A percentile compares a stretch with the other conserved stretches of the same genome.
phyloP scores from a whole-genome alignment of 2,888 invertebrate genomes.

The Tetheella fluctuosa region DNA sequence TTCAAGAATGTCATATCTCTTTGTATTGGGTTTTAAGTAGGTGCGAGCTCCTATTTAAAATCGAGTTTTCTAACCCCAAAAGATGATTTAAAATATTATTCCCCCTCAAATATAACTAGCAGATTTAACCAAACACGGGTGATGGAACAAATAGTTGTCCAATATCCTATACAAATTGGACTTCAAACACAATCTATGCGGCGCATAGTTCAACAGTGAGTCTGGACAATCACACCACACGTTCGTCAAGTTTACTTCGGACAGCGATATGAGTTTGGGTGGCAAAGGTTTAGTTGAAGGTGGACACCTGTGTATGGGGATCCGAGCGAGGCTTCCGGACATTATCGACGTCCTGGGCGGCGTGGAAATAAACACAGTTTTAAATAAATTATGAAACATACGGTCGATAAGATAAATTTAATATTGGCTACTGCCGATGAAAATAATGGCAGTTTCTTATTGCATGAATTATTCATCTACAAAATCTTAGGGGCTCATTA shows the following conservation, averaged over 20 bases:
- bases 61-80: not conserved
- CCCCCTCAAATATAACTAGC: conserved; percentile 66
- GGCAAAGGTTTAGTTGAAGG: conserved; percentile 29
- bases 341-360: conserved; percentile 78
- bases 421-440: too few relatives aligned
- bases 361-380: conserved; percentile 52
- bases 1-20: too few relatives aligned
- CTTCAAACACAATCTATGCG: conserved; percentile 67
- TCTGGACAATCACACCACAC: conserved; percentile 73
- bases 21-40: too few relatives aligned
- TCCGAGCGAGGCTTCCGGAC: conserved; percentile 78
- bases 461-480: too few relatives aligned
- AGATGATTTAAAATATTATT: not conserved
- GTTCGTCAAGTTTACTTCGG: conserved; percentile 49
- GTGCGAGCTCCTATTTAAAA: not conserved
- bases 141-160: conserved; percentile 67
- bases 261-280: conserved; percentile 32
- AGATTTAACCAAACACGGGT: conserved; percentile 66
- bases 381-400: not conserved
- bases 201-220: conserved; percentile 61
- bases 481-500: too few relatives aligned
- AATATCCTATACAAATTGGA: conserved; percentile 60
- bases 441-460: too few relatives aligned
- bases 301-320: conserved; percentile 82
- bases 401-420: too few relatives aligned